Evolutionary conservation across 2,113 vertebrate species (phyloP), one percentile per base, ranked within the genome.

Genomic region (Ariopsis seemanni): DNA sequence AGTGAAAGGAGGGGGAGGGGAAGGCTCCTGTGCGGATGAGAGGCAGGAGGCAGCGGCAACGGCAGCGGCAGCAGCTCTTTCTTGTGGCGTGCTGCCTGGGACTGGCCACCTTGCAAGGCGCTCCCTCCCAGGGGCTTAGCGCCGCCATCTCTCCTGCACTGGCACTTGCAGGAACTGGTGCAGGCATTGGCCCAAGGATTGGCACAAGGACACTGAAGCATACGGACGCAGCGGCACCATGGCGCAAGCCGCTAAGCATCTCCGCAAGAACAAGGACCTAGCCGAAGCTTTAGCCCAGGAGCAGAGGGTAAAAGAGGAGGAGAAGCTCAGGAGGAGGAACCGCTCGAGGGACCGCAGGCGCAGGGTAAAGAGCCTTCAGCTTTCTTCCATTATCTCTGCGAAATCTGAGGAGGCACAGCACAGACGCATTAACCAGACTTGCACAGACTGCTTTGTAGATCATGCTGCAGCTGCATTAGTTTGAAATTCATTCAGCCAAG

Each of bases 171-270:
- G 75, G 27, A 88, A 71, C 89, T 84, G 82, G 83, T 57, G 62
- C 83, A 81, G 83, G 62, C 83, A 69, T 48, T 72, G 62, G 58
- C 91, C 90, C 87, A 77, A 60, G 58, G 62, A 71, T 87, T 11
- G 87, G 42, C 90, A 91, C 93, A 93, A 93, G 27, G 30, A 82
- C 57, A 62, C 79, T 14, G 20, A 85, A 55, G 92, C 88, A 84
- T 84, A 92, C 58, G 60, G 60, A 65, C 58, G 89, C 88, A 91
- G 91, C 85, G 93, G 95, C 96, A 95, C 93, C 94, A 99, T 99
- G 98, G 98, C 98, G 91, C 98, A 99, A 94, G 98, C 98, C 83
- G 98, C 98, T 88, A 99, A 99, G 92, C 98, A 99, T 94, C 94
- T 99, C 93, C 98, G 98, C 93, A 99, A 99, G 94, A 97, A 97